Evolutionary conservation across 2,797 vertebrate species (phyloP).

Genomic region (Coregonus sp.): DNA sequence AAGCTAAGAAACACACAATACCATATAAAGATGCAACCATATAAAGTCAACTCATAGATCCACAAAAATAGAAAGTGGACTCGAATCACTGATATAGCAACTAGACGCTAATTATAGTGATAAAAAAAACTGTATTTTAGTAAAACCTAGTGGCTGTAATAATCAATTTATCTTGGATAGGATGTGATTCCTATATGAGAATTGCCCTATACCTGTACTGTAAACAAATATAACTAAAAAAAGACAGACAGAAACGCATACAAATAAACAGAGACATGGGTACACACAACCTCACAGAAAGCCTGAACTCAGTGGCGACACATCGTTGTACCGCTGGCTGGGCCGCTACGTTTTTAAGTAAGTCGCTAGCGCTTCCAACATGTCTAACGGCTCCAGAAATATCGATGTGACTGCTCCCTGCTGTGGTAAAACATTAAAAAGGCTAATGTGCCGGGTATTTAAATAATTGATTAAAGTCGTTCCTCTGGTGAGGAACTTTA

Average conservation of each 20-base stretch:
- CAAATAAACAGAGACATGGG: neutral
- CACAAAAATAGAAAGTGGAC: neutral
- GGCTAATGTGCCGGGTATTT: conserved; percentile 48
- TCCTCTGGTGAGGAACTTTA: conserved; percentile 56
- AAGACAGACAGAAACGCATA: neutral
- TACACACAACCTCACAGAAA: neutral
- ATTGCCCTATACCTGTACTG: neutral
- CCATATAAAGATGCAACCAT: neutral
- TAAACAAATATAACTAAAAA: neutral
- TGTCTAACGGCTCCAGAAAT: conserved; percentile 21
- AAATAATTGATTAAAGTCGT: conserved; percentile 55
- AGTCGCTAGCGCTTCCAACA: conserved; percentile 18
- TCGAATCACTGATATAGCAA: too few species aligned
- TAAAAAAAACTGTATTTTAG: neutral
- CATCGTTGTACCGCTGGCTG: neutral
- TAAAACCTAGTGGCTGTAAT: neutral
- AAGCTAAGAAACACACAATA: neutral
- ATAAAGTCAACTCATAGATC: neutral
- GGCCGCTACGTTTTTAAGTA: neutral
- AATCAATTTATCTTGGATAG: neutral
- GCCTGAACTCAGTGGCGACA: neutral
- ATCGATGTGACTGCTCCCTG: conserved; percentile 21
- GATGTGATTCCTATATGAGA: neutral
- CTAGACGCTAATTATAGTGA: neutral
- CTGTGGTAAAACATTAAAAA: conserved; percentile 54